Evolutionary conservation across 2,113 vertebrate species (phyloP).

Genomic region (Speoplatyrhinus poulsoni): DNA sequence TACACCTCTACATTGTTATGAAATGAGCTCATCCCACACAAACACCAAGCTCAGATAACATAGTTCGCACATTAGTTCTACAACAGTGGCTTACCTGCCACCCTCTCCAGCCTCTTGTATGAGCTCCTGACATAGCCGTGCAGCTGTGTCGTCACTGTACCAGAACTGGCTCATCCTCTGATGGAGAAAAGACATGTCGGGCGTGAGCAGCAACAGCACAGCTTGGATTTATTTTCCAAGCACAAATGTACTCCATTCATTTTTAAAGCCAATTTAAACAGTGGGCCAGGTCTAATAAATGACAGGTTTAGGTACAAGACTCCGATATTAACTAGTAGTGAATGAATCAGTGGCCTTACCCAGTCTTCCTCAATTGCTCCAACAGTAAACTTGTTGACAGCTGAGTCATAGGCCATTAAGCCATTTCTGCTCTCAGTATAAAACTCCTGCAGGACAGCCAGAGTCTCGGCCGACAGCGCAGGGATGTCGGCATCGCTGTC

Average conservation of each 20-base stretch:
- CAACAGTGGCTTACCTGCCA: conserved; percentile 79
- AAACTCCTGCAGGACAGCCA: conserved; percentile 92
- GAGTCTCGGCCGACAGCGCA: conserved; percentile 81
- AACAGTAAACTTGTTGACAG: conserved; percentile 72
- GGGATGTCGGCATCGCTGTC: conserved; percentile 83
- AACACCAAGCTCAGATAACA: background rate
- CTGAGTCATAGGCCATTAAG: conserved; percentile 6
- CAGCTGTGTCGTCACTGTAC: conserved; percentile 89
- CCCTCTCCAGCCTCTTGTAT: conserved; percentile 81
- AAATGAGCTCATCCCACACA: too few species aligned
- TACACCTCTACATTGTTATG: too few species aligned
- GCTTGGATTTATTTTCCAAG: too few species aligned
- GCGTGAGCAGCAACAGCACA: background rate
- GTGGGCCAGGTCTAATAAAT: background rate
- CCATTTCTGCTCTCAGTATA: conserved; percentile 78
- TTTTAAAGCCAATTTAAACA: too few species aligned
- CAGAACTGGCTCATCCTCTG: conserved; percentile 97
- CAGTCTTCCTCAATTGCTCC: conserved; percentile 91
- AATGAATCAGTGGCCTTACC: conserved; percentile 74
- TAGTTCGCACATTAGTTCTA: background rate
- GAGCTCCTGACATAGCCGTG: conserved; percentile 80
- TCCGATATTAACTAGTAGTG: background rate
- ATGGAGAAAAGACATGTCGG: background rate
- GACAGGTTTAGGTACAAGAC: background rate
- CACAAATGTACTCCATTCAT: too few species aligned